Base-by-base conservation (phyloP, 2,888 invertebrate genomes). In the Nomada ferruginata region DNA sequence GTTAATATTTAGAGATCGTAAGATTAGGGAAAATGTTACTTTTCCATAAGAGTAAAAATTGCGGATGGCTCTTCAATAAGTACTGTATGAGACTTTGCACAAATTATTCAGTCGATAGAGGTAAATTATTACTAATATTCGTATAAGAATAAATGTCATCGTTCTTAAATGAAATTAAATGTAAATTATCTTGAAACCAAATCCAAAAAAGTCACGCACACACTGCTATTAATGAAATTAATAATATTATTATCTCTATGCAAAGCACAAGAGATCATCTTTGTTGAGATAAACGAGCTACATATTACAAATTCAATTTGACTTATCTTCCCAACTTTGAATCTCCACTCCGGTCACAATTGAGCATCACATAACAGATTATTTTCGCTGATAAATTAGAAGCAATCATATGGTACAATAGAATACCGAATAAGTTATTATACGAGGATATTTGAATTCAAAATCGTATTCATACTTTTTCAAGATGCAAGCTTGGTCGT, bases 351-450 rank as follows among this genome's bases (percentile, higher is more conserved):
- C 5, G 18, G 11, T n/a, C 3, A 18, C 11, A 26, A 53, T 61
- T 61, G 57, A 26, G 18, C 7, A 20, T 36, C 3, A 2, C 50
- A 44, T 4, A 18, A 13, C 36, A 63, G 75, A 61, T 53, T 61
- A 15, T 69, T 44, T n/a, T 29, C 52, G 42, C 20, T 1, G 61
- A 75, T 52, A 61, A 69, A 15, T 26, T 23, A 11, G 18, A 61
- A 26, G 69, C 60, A 69, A 69, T 75, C 68, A 44, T 0, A 23
- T 1, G 13, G 3, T 23, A 68, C 42, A 52, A 69, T 59, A 10
- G 42, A 68, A 23, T 11, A 52, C 9, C 42, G 2, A 2, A 47
- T 29, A 66, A 53, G 42, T 52, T 36, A 47, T 47, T 47, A 13
- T 47, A 47, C 47, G 47, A 47, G 15, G 1, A 47, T 15, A 47